Evolutionary conservation across 2,797 vertebrate genomes (phyloP).

Genomic region (Myotis daubentonii): DNA sequence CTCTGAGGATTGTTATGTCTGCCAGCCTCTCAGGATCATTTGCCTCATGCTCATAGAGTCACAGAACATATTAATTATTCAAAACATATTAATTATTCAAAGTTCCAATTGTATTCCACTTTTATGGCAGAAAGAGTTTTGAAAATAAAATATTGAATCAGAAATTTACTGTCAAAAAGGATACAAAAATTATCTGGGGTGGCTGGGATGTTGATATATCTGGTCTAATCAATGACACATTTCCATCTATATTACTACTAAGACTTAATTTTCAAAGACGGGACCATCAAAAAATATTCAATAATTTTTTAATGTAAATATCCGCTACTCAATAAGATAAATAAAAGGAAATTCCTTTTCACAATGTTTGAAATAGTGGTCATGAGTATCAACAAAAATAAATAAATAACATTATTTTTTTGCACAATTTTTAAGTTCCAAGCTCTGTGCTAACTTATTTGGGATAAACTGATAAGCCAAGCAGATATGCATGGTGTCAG

Average conservation of each 20-base stretch:
- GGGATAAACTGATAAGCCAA: neutral
- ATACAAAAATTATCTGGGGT: neutral
- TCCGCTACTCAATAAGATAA: neutral
- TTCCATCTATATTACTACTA: neutral
- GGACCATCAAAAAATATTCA: neutral
- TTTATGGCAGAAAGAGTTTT: neutral
- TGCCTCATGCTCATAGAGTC: neutral
- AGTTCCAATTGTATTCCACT: neutral
- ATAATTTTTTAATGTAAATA: neutral
- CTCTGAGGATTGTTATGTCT: neutral
- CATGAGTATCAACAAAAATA: neutral
- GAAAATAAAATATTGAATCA: slow-evolving; percentile 28
- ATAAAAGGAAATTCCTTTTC: slow-evolving; percentile 46
- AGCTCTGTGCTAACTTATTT: neutral
- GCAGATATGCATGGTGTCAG: neutral
- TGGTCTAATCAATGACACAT: neutral
- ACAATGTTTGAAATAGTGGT: neutral
- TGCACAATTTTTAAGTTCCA: neutral
- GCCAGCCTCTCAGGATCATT: neutral
- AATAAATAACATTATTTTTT: neutral
- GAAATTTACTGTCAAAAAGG: slow-evolving; percentile 7
- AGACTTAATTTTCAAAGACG: slow-evolving; percentile 11
- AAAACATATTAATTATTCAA: slow-evolving; percentile 31
- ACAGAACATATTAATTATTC: neutral
- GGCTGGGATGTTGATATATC: neutral